These are phyloP conservation scores for Peromyscus leucopus DNA, from an alignment of 2,113 vertebrate genomes.

Conservation along the genomic window DNA sequence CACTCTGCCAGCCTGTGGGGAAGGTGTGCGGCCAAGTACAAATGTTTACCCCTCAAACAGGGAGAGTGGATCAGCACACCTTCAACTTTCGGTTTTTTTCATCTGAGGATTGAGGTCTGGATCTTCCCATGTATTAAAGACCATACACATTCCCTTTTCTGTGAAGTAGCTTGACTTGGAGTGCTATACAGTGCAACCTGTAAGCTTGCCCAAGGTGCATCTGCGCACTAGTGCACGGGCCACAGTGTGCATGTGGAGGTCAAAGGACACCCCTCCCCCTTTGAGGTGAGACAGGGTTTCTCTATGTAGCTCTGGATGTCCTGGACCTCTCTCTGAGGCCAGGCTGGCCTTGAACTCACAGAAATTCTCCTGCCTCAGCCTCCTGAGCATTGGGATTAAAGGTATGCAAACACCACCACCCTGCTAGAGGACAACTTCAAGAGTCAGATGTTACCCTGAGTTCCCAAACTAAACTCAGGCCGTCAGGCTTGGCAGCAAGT, in stretches of 20 bases:
- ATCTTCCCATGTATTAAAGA: background rate
- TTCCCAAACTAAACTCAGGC: background rate
- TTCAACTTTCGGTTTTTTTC: background rate
- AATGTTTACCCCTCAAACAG: background rate
- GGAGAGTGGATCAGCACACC: background rate
- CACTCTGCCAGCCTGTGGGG: background rate
- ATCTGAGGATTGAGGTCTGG: background rate
- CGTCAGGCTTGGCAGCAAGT: background rate
- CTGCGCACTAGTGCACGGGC: accelerated
- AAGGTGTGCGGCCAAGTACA: background rate
- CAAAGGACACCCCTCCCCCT: background rate
- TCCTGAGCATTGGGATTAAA: background rate
- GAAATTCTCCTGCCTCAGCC: background rate
- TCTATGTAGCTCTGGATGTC: background rate
- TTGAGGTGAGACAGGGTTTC: background rate
- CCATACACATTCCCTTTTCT: background rate
- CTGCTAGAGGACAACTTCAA: background rate
- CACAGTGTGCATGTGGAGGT: background rate
- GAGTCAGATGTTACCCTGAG: background rate
- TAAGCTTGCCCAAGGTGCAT: background rate
- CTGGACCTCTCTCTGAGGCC: background rate
- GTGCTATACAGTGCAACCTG: background rate
- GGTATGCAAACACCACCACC: background rate
- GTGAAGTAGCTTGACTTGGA: background rate
- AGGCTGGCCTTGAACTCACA: background rate